Conservation (phyloP, 2,888 invertebrate species). For the Euzetes globulus region DNA sequence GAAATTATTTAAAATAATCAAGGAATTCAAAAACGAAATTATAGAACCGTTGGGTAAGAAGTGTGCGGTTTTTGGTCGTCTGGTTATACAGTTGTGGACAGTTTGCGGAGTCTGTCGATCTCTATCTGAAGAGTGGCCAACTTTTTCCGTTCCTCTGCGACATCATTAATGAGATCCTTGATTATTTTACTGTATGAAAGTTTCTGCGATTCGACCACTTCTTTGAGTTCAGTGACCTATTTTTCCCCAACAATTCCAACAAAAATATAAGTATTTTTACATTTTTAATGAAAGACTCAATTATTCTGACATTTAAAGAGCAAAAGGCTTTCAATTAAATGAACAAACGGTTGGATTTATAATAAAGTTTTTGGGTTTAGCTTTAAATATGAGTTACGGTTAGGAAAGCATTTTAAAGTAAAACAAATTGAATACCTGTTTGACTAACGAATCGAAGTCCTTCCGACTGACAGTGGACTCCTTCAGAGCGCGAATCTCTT, state of each 20-base stretch:
- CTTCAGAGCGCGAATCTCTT: slow-evolving; percentile 14
- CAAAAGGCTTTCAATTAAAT: not conserved
- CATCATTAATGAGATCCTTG: slow-evolving; percentile 43
- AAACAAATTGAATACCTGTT: slow-evolving; percentile 27
- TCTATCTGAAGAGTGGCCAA: slow-evolving; percentile 49
- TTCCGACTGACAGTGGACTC: slow-evolving; percentile 24
- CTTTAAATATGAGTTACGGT: not conserved
- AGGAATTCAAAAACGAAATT: not conserved
- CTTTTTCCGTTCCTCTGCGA: slow-evolving; percentile 48
- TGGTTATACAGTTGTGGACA: slow-evolving; percentile 37
- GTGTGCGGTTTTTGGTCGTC: not conserved
- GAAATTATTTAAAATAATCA: not conserved
- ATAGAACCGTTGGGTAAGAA: not conserved
- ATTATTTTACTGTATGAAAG: slow-evolving; percentile 38
- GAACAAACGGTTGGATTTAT: not conserved
- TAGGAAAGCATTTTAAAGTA: not conserved
- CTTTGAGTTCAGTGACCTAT: slow-evolving; percentile 45
- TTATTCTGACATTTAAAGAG: not conserved
- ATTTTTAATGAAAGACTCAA: not conserved
- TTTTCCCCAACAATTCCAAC: not conserved
- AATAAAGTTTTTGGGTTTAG: not conserved
- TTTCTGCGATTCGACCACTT: slow-evolving; percentile 39
- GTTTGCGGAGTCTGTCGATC: slow-evolving; percentile 47
- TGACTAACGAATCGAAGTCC: slow-evolving; percentile 32
- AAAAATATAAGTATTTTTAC: not conserved